These are phyloP conservation scores for Cataglyphis albicans DNA, from an alignment of 2,888 invertebrate species.

Conservation along the genomic window DNA sequence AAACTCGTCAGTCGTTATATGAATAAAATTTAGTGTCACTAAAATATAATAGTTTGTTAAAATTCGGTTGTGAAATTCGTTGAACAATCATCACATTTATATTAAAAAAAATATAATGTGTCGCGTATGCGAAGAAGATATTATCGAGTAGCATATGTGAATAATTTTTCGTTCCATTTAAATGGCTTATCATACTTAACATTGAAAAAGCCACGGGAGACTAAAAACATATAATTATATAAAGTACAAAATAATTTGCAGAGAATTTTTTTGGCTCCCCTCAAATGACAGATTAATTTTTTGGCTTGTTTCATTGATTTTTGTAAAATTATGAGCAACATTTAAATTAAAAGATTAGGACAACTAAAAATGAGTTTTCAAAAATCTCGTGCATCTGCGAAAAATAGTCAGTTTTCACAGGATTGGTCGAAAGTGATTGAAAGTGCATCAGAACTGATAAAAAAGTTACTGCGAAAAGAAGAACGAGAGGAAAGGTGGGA, in stretches of 20 bases:
- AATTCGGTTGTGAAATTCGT: not conserved
- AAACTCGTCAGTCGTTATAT: not conserved
- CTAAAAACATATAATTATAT: not conserved
- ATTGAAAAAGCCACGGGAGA: not conserved
- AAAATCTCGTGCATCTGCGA: slow-evolving; percentile 49
- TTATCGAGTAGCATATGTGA: not conserved
- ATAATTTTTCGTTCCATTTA: not conserved
- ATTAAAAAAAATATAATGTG: not conserved
- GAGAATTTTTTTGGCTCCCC: not conserved
- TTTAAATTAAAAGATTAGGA: slow-evolving; percentile 61
- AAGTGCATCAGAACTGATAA: slow-evolving; percentile 30
- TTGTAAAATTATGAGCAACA: slow-evolving; percentile 50
- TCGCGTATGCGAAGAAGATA: not conserved
- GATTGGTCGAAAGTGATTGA: slow-evolving; percentile 41
- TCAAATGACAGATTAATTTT: not conserved
- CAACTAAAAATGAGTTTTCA: slow-evolving; percentile 29
- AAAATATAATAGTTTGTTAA: not conserved
- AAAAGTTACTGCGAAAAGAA: slow-evolving; percentile 9
- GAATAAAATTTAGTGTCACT: not conserved
- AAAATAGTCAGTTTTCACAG: slow-evolving; percentile 36
- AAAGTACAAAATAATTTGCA: not conserved
- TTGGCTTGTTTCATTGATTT: not conserved
- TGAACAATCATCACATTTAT: not conserved
- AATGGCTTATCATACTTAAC: not conserved
- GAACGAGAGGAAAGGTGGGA: not conserved